Percentiles rank a stretch among this genome's conserved stretches.
These are phyloP conservation scores for Spea hammondii DNA, from an alignment of 2,797 vertebrate species.

Conservation along the genomic window DNA sequence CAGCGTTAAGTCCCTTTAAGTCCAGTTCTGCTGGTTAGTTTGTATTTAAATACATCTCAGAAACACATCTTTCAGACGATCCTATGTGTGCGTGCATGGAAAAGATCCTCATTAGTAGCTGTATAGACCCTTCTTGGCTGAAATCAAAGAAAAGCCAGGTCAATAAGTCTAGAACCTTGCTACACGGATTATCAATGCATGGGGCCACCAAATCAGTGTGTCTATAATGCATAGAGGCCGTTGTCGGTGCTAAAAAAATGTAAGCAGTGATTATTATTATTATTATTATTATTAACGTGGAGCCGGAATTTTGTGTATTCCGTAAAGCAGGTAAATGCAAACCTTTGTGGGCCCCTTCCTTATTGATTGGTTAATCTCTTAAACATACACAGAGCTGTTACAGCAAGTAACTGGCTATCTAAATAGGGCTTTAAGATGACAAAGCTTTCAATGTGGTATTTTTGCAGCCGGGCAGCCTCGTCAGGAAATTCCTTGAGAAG, in stretches of 20 bases:
- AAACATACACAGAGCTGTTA: slow-evolving; percentile 46
- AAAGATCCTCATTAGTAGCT: no score
- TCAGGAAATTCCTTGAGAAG: slow-evolving; percentile 43
- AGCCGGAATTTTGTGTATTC: not conserved
- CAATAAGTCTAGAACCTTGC: no score
- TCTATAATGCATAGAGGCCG: not conserved
- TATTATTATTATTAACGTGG: not conserved
- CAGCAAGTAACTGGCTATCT: slow-evolving; percentile 36
- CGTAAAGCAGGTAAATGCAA: slow-evolving; percentile 17
- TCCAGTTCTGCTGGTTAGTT: no score
- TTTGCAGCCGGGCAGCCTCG: slow-evolving; percentile 19
- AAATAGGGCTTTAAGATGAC: slow-evolving; percentile 29
- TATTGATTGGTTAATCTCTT: slow-evolving; percentile 46
- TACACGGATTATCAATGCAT: not conserved
- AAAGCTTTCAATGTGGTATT: slow-evolving; percentile 28
- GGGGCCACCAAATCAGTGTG: not conserved
- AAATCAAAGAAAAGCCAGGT: no score
- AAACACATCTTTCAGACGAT: no score
- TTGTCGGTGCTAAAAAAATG: not conserved
- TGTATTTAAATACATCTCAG: no score
- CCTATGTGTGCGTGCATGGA: no score
- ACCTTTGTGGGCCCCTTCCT: slow-evolving; percentile 13
- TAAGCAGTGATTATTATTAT: not conserved
- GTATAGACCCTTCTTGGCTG: no score
- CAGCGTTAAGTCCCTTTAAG: no score